phyloP scores from a whole-genome alignment of 2,797 vertebrate genomes.

The Euphonia xanthogaster region DNA sequence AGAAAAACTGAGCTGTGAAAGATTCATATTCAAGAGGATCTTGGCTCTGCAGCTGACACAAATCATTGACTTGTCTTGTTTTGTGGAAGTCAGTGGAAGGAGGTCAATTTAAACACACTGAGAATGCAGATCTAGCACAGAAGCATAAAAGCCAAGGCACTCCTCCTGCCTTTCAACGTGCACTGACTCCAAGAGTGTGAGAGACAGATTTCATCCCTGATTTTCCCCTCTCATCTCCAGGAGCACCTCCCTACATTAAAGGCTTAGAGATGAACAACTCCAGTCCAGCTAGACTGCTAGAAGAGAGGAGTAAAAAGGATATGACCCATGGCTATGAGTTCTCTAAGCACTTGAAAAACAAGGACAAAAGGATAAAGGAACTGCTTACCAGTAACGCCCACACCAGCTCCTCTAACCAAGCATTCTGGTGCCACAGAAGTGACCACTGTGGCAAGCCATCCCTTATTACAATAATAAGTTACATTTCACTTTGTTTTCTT shows the following conservation, averaged over 20 bases:
- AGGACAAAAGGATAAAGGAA: slow-evolving; percentile 34
- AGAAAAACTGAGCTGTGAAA: background rate
- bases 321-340: background rate
- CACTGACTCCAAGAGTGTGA: background rate
- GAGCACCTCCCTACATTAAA: background rate
- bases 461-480: slow-evolving; percentile 28
- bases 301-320: background rate
- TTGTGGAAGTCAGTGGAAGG: background rate
- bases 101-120: background rate
- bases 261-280: background rate
- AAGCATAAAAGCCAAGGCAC: background rate
- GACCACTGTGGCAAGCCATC: background rate
- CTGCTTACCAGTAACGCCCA: background rate
- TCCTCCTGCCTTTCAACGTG: background rate
- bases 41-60: background rate
- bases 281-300: background rate
- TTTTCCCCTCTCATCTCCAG: background rate
- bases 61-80: background rate
- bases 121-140: fast-evolving
- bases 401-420: background rate
- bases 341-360: slow-evolving; percentile 4
- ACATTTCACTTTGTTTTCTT: slow-evolving; percentile 36
- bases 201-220: background rate
- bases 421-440: slow-evolving; percentile 1
- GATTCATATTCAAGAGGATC: background rate